Evolutionary conservation across 64 coral and sea anemone species (phyloP), one percentile per base, ranked within the genome.

Genomic region (Porites australiensis): DNA sequence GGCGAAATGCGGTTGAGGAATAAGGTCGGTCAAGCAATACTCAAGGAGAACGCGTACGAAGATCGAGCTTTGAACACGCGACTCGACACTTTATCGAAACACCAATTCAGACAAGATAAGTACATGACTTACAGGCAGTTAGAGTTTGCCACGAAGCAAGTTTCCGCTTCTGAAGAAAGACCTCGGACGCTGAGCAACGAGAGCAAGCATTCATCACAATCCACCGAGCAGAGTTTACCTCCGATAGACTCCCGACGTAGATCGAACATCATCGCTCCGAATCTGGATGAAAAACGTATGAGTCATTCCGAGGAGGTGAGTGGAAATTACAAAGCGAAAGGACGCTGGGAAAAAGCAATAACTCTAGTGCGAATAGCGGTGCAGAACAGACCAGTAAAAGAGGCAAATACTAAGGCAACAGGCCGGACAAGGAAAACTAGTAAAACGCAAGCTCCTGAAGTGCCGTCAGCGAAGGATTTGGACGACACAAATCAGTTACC

Each of bases 61-160:
- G 92, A 98, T 10, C 77, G 95, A 68, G 92, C 95, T 14, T 59
- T 98, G 37, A 84, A 82, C 60, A 86, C 95, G 19, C 89, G 67
- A 50, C 82, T 98, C 2, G 82, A 90, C 85, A 87, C 70, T 2
- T 77, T 98, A 5, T 82, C 68, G 10, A 94, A 80, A 63, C 95
- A 98, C 15, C 88, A 87, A 77, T 86, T 74, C 76, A 91, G 95
- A 49, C 92, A 98, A 46, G 95, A 94, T 61, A 93, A 98, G 23
- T 98, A 98, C 46, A 90, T 98, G 88, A 98, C 95, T 69, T 98
- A 93, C 45, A 88, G 95, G 58, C 95, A 98, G 84, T 58, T 98
- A 16, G 92, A 98, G 5, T 98, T 98, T 62, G 95, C 95, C 21
- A 98, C 88, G 1, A 98, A 94, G 70, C 88, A 89, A 4, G 94